Conservation (phyloP, 2,888 invertebrate genomes). For the Hypselothyrea guttata region DNA sequence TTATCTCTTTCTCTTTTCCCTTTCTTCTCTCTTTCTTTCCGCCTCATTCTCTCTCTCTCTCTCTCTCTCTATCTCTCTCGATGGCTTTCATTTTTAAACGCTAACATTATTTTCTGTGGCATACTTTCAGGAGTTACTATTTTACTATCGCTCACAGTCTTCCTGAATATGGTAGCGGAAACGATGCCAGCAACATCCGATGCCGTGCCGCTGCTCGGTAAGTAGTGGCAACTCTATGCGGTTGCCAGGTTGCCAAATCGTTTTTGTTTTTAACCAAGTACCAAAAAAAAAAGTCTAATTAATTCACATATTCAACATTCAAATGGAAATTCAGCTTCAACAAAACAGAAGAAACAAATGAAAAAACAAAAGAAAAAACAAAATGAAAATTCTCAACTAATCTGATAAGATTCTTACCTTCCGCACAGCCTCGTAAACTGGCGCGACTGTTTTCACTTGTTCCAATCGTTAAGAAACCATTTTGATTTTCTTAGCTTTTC, state of each 20-base stretch:
- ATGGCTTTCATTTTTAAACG: too few relatives aligned
- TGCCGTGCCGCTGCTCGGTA: slow-evolving; percentile 93
- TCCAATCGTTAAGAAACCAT: too few relatives aligned
- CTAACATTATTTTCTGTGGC: slow-evolving; percentile 38
- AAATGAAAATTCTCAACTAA: slow-evolving; percentile 37
- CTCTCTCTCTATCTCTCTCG: slow-evolving; percentile 4
- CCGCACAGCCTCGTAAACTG: slow-evolving; percentile 53
- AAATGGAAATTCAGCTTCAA: background rate
- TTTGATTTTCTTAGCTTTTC: too few relatives aligned
- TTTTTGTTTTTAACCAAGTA: too few relatives aligned
- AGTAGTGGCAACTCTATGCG: slow-evolving; percentile 60
- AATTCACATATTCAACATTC: slow-evolving; percentile 38
- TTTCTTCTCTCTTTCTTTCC: background rate
- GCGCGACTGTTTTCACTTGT: slow-evolving; percentile 1
- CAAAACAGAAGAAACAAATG: slow-evolving; percentile 32
- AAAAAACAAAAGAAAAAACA: slow-evolving; percentile 20
- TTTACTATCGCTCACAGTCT: slow-evolving; percentile 98
- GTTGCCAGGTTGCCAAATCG: background rate
- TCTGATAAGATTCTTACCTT: slow-evolving; percentile 57
- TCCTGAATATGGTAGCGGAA: slow-evolving; percentile 98
- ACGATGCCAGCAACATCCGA: slow-evolving; percentile 99
- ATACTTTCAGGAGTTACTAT: slow-evolving; percentile 93
- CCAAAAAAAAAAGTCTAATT: slow-evolving; percentile 14
- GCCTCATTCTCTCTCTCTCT: slow-evolving; percentile 1
- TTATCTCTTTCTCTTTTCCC: slow-evolving; percentile 10